Percentiles rank a stretch among this genome's conserved stretches.
Conservation (phyloP, 2,888 invertebrate species). For the Pantelozetes paolii region DNA sequence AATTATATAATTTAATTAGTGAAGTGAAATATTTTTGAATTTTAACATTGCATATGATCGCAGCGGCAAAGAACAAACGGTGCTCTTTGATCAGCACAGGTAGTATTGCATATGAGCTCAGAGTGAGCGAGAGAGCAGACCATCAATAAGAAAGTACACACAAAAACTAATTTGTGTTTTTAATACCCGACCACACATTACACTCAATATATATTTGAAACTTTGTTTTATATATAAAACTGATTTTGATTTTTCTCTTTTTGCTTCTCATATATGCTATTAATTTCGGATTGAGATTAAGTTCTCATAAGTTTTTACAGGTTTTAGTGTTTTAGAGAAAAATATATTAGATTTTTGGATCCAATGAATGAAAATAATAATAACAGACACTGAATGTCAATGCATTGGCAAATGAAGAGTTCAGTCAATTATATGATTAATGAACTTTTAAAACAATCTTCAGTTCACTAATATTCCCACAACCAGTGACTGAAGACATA, state of each 20-base stretch:
- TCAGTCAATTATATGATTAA: conserved; percentile 29
- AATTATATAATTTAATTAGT: conserved; percentile 32
- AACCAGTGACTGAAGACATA: not conserved
- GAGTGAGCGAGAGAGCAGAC: conserved; percentile 2
- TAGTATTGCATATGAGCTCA: not conserved
- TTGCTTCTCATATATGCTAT: not conserved
- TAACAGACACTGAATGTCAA: conserved; percentile 29
- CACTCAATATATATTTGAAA: not conserved
- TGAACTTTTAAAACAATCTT: not conserved
- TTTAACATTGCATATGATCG: not conserved
- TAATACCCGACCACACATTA: conserved; percentile 23
- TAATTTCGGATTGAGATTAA: conserved; percentile 18
- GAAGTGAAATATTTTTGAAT: too few relatives aligned
- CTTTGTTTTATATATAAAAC: not conserved
- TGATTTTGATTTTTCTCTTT: not conserved
- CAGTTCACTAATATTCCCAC: conserved; percentile 3
- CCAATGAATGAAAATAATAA: too few relatives aligned
- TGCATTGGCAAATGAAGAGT: not conserved
- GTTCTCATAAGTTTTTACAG: conserved; percentile 5
- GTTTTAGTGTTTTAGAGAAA: not conserved
- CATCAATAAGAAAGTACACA: not conserved
- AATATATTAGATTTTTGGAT: too few relatives aligned
- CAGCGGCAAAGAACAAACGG: conserved; percentile 11
- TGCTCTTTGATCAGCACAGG: not conserved
- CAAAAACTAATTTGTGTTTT: conserved; percentile 22